These are phyloP conservation scores for Entomobrya multifasciata DNA, from an alignment of 2,888 invertebrate species.

Conservation along the genomic window DNA sequence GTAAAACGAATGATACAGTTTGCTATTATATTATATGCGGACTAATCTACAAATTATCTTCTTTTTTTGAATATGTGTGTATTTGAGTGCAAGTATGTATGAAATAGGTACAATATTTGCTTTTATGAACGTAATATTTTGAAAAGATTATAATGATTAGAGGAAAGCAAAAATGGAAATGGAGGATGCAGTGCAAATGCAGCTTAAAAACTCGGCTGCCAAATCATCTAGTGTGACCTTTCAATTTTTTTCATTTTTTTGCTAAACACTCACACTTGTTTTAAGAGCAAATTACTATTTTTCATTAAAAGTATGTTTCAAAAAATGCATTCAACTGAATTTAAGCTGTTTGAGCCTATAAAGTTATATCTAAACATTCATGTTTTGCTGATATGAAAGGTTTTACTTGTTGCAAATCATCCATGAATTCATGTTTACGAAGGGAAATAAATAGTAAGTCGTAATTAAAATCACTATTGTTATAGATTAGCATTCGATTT, in stretches of 20 bases:
- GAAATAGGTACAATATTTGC: slow-evolving; percentile 11
- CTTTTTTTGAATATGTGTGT: no score
- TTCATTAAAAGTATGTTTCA: no score
- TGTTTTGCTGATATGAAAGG: no score
- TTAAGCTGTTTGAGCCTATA: no score
- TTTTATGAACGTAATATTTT: background rate
- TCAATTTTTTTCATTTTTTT: slow-evolving; percentile 33
- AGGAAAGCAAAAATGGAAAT: background rate
- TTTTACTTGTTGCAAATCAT: slow-evolving; percentile 47
- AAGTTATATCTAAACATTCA: no score
- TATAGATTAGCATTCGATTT: background rate
- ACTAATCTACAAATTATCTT: no score
- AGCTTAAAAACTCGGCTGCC: background rate
- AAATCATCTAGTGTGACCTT: slow-evolving; percentile 61
- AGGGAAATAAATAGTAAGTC: background rate
- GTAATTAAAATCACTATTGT: background rate
- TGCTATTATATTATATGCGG: no score
- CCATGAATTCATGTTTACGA: slow-evolving; percentile 44
- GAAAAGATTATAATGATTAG: background rate
- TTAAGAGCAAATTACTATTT: background rate
- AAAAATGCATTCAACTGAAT: background rate
- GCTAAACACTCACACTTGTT: background rate
- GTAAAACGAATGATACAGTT: no score
- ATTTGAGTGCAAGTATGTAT: background rate
- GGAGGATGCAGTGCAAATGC: background rate